Evolutionary conservation across 2,888 invertebrate species (phyloP).

Genomic region (Pediacus dermestoides): DNA sequence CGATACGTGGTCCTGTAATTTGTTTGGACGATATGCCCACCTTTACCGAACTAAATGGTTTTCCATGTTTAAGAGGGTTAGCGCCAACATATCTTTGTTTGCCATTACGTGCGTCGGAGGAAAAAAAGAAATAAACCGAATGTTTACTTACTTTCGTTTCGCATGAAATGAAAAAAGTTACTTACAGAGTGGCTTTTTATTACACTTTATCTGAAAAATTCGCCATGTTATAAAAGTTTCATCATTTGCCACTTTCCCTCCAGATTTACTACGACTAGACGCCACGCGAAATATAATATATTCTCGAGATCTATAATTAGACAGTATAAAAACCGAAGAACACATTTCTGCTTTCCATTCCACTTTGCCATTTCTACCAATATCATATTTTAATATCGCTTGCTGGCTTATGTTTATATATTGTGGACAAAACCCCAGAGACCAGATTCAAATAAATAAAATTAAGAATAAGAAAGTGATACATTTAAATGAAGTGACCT

Average conservation of each 20-base stretch:
- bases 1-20: conserved; percentile 13
- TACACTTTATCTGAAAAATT: conserved; percentile 19
- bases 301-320: no score
- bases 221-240: conserved; percentile 1
- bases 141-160: conserved; percentile 25
- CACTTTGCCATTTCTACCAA: no score
- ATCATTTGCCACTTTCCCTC: no score
- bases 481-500: conserved; percentile 26
- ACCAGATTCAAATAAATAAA: conserved; percentile 26
- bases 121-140: conserved; percentile 21
- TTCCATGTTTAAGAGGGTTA: conserved; percentile 30
- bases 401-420: not conserved
- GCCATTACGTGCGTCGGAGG: conserved; percentile 26
- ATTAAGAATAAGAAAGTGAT: conserved; percentile 28
- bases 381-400: no score
- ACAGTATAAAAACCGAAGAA: no score
- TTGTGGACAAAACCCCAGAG: conserved; percentile 16
- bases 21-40: conserved; percentile 12
- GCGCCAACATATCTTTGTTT: conserved; percentile 31
- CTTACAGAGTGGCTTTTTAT: conserved; percentile 23
- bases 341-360: no score
- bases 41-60: conserved; percentile 26
- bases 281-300: no score
- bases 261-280: no score
- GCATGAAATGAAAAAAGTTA: conserved; percentile 29